A percentile compares a stretch with the other conserved stretches of the same genome.
These are phyloP conservation scores for Gadus chalcogrammus DNA, from an alignment of 2,113 vertebrate genomes.

Conservation along the genomic window DNA sequence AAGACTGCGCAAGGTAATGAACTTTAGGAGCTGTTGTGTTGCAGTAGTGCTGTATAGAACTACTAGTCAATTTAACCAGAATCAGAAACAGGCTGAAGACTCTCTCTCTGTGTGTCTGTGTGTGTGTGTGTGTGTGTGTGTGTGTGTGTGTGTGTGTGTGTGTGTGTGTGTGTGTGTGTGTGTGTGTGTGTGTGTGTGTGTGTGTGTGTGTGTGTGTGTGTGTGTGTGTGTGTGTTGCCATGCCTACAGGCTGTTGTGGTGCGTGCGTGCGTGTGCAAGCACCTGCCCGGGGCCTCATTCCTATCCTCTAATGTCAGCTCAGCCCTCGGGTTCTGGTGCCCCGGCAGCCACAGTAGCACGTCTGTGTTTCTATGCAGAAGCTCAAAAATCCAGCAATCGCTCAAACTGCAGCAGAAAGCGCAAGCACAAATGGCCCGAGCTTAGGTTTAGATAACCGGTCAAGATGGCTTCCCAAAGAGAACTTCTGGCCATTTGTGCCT, in stretches of 20 bases:
- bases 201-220: not conserved
- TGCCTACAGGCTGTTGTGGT: constrained; percentile 12
- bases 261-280: not conserved
- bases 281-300: constrained; percentile 40
- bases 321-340: constrained; percentile 14
- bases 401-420: not conserved
- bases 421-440: not conserved
- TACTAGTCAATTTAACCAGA: no score
- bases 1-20: no score
- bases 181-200: not conserved
- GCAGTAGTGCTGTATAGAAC: no score
- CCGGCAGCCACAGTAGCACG: not conserved
- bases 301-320: constrained; percentile 39
- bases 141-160: constrained; percentile 2
- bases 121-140: not conserved
- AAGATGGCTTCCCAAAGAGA: no score
- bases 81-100: no score
- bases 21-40: no score
- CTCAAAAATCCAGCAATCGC: not conserved
- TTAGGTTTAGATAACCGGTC: no score
- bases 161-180: not conserved
- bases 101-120: no score
- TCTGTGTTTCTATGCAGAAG: constrained; percentile 5
- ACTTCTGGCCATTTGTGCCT: no score
- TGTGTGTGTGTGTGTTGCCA: constrained; percentile 2